Conservation (phyloP, 1,140 invertebrate genomes). For the Uloborus diversus region DNA sequence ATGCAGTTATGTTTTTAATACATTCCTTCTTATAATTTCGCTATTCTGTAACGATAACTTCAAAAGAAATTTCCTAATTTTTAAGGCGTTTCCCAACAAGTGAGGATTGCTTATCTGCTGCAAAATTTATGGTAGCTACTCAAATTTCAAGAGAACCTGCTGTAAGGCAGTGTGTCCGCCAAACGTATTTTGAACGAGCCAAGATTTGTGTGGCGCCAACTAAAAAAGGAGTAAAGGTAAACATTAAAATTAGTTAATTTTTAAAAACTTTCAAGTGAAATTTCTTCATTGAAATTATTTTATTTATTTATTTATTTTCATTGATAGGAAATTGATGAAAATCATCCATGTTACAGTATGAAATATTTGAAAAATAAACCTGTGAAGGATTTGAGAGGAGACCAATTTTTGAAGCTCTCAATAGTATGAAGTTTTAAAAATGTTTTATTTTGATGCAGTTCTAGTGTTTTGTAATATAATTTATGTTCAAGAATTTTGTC, state of each 20-base stretch:
- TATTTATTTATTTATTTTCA: conserved; percentile 22
- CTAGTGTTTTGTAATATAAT: too few relatives aligned
- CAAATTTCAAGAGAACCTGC: conserved; percentile 92
- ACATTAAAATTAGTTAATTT: not conserved
- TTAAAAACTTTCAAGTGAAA: not conserved
- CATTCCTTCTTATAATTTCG: too few relatives aligned
- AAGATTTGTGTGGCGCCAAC: conserved; percentile 85
- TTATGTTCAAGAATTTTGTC: too few relatives aligned
- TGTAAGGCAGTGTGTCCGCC: conserved; percentile 83
- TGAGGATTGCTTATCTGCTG: conserved; percentile 86
- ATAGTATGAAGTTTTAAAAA: conserved; percentile 65
- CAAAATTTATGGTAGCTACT: conserved; percentile 92
- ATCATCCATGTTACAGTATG: conserved; percentile 83
- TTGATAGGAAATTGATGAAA: conserved; percentile 85
- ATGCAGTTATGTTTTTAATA: too few relatives aligned
- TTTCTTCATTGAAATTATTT: not conserved
- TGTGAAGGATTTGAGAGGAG: conserved; percentile 85
- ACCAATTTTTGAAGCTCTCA: conserved; percentile 86
- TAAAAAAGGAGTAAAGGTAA: conserved; percentile 83
- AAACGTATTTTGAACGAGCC: conserved; percentile 91
- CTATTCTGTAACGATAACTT: too few relatives aligned
- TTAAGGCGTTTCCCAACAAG: conserved; percentile 70
- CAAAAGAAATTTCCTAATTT: not conserved
- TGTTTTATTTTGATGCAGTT: not conserved
- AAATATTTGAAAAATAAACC: conserved; percentile 97